Base-by-base conservation (phyloP, 2,113 vertebrate species). In the Porphyrio hochstetteri region DNA sequence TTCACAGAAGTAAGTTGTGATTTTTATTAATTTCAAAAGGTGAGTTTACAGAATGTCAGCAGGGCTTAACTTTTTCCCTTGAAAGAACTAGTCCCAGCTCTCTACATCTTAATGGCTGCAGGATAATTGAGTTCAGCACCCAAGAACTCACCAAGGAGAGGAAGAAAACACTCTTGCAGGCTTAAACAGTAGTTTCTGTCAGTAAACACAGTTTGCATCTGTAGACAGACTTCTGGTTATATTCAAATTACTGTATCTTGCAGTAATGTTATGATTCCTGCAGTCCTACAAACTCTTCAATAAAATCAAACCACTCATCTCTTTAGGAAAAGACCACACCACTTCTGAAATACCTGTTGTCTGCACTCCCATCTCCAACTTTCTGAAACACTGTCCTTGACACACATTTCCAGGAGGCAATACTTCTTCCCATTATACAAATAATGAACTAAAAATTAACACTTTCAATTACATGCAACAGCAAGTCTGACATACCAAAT, bases 381-480 rank as follows among this genome's bases (percentile, higher is more conserved):
- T 88, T 59, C 71, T 53, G 52, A 77, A 87, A 84, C 13, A 23
- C 21, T 68, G 53, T 31, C 92, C 86, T 91, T 94, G 93, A 93
- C 88, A 93, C 9, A 85, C 13, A 90, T 94, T 95, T 86, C 53
- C 50, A 68, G 38, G 23, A 94, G 59, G 53, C 13, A 94, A 33
- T 72, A 46, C 16, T 13, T 84, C 36, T 89, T 79, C 36, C 48
- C 20, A 86, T 81, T 68, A 87, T n/a, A 86, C 23, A 93, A 94
- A 96, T 61, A 84, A 88, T 38, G 48, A 92, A 72, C 63, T 81
- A 19, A 72, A 94, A 91, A 92, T 86, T 92, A 97, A 95, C 77
- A 86, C 82, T 95, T 94, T 75, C 60, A 82, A 94, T 93, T 95
- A 93, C 53, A 92, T 76, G 86, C 81, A 92, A 91, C 61, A 69